Evolutionary conservation across 2,888 invertebrate genomes (phyloP).

Genomic region (Tanytarsus gracilentus): DNA sequence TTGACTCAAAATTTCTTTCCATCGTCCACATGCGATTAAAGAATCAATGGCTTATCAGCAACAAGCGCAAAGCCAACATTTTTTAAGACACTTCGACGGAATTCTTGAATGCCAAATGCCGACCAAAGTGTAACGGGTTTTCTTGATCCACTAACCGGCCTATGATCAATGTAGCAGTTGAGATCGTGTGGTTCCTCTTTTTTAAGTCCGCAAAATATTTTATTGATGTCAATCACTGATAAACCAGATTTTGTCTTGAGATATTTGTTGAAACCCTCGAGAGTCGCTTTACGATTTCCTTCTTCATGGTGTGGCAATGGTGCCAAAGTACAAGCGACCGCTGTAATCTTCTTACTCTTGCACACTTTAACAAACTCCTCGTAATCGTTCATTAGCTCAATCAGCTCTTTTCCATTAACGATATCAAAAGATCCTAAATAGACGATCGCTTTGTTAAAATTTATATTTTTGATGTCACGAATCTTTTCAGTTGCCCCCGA

Average conservation of each 20-base stretch:
- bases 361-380: slow-evolving; percentile 37
- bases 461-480: slow-evolving; percentile 26
- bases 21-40: too few relatives aligned
- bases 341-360: slow-evolving; percentile 35
- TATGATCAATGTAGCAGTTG: slow-evolving; percentile 6
- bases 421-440: slow-evolving; percentile 43
- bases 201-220: not conserved
- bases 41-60: too few relatives aligned
- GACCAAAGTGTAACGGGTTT: slow-evolving; percentile 42
- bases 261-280: not conserved
- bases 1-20: too few relatives aligned
- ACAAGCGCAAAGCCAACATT: slow-evolving; percentile 2
- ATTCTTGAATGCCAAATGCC: slow-evolving; percentile 38
- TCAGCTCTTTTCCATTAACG: slow-evolving; percentile 38
- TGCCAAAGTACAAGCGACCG: slow-evolving; percentile 41
- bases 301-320: slow-evolving; percentile 38
- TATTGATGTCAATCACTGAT: not conserved
- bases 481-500: slow-evolving; percentile 36
- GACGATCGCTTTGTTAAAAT: slow-evolving; percentile 36
- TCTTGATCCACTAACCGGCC: slow-evolving; percentile 37
- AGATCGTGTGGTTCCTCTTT: not conserved
- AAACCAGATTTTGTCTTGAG: not conserved
- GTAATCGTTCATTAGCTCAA: slow-evolving; percentile 41
- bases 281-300: not conserved
- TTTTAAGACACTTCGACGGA: not conserved